Conservation (phyloP, 2,113 vertebrate genomes). For the Brevimyrus niger region DNA sequence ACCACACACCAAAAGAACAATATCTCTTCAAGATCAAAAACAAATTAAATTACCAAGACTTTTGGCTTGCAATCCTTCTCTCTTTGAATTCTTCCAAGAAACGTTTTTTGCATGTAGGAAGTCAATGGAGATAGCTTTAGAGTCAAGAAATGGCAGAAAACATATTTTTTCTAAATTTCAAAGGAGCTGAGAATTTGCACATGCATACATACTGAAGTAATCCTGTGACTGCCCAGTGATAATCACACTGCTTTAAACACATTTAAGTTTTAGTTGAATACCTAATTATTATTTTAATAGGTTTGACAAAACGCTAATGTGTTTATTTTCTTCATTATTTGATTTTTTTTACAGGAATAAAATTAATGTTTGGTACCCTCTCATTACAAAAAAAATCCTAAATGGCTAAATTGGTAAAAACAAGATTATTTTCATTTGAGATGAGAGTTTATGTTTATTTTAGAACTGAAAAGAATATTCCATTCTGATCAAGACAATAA, state of each 20-base stretch:
- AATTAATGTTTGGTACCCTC: neutral
- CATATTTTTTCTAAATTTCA: conserved; percentile 55
- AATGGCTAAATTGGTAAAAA: neutral
- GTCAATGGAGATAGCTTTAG: conserved; percentile 46
- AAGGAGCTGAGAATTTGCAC: conserved; percentile 55
- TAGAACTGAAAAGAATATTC: too few relatives aligned
- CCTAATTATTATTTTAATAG: neutral
- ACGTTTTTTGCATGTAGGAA: conserved; percentile 55
- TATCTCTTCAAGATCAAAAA: conserved; percentile 70
- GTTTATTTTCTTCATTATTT: neutral
- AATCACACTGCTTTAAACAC: neutral
- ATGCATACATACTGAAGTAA: conserved; percentile 39
- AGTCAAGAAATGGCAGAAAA: conserved; percentile 57
- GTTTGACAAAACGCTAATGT: neutral
- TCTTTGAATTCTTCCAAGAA: conserved; percentile 58
- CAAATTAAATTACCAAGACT: conserved; percentile 68
- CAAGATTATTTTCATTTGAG: neutral
- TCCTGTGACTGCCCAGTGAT: neutral
- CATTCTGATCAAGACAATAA: too few relatives aligned
- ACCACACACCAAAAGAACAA: conserved; percentile 54
- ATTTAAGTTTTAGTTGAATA: neutral
- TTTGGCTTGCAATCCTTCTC: conserved; percentile 32
- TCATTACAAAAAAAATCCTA: neutral
- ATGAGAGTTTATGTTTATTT: neutral
- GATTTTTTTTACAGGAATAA: neutral